Evolutionary conservation across 2,113 vertebrate genomes (phyloP), one percentile per base, ranked within the genome.

Genomic region (Mormoops blainvillei): DNA sequence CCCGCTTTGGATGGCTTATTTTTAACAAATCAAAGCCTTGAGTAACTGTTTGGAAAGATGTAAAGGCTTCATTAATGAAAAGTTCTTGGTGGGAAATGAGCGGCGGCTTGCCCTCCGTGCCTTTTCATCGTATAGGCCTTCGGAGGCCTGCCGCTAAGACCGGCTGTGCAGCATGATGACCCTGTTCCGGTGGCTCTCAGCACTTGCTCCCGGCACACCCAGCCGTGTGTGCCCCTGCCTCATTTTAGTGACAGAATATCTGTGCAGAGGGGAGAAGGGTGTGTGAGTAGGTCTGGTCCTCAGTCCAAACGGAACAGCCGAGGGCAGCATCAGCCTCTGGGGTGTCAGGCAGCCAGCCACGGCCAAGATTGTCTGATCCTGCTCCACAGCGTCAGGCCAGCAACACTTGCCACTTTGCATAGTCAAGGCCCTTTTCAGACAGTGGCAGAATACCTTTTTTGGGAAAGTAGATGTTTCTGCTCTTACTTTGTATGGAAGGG

Each of bases 11-110:
- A 22, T 19, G 43, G 45, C 41, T 91, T 63, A 7, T 65, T 68
- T 96, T 93, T 28, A 93, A 70, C 74, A 74, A 89, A 71, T 2
- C 11, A 84, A 95, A 96, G 76, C 31, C 52, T 89, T 74, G 36
- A 14, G 71, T 78, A 77, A 43, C 84, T 87, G 33, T 91, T 90
- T 78, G 83, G 78, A 81, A 38, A 92, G 87, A 81, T 61, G 54
- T 20, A 61, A 70, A 70, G 70, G 67, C 78, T 93, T 94, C 81
- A 71, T 81, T 63, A 76, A 2, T 54, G 76, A 68, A 58, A 90
- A 71, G 56, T 86, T 78, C 36, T 38, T 71, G 26, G n/a, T 54
- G 43, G 83, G n/a, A 63, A 92, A 14, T 70, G 73, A 77, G 14
- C 63, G n/a, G 33, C 19, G n/a, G 74, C 24, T 96, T 2, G 0